Evolutionary conservation across 1,140 invertebrate species (phyloP).

Genomic region (silkworm (Bombyx mori)): ASM3026992v2 NC_085107.1:16559501-16560000

Average conservation of each 20-base stretch:
- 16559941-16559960: slow-evolving; percentile 87
- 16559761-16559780: slow-evolving; percentile 45
- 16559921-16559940: slow-evolving; percentile 89
- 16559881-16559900: slow-evolving; percentile 77
- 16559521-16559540: too few species aligned
- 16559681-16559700: slow-evolving; percentile 66
- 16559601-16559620: too few species aligned
- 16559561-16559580: slow-evolving; percentile 7
- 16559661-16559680: slow-evolving; percentile 92
- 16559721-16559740: neutral
- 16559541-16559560: neutral
- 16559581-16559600: neutral
- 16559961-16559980: slow-evolving; percentile 89
- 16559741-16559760: slow-evolving; percentile 14
- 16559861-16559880: slow-evolving; percentile 76
- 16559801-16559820: slow-evolving; percentile 72
- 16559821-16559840: slow-evolving; percentile 90
- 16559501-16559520: too few species aligned
- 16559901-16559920: slow-evolving; percentile 87
- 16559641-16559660: slow-evolving; percentile 73
- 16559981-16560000: slow-evolving; percentile 80
- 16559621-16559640: slow-evolving; percentile 31
- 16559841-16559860: slow-evolving; percentile 91
- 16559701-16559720: slow-evolving; percentile 11
- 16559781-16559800: slow-evolving; percentile 54